A percentile compares a stretch with the other conserved stretches of the same genome.
Evolutionary conservation across 2,113 vertebrate genomes (phyloP).

Genomic region (Antennarius striatus): DNA sequence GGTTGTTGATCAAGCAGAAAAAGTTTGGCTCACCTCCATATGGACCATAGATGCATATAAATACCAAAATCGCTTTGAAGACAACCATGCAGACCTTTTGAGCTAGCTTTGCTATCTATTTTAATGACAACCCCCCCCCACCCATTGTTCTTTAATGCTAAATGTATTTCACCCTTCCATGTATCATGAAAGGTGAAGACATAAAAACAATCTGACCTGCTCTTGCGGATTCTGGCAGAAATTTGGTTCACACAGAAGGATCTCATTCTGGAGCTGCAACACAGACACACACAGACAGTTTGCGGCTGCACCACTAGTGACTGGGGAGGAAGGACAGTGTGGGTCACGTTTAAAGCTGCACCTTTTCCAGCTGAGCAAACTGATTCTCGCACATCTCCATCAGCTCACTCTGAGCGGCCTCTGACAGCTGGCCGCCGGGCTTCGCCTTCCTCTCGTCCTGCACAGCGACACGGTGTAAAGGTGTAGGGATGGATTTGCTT

Average conservation of each 20-base stretch:
- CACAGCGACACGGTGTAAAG: constrained; percentile 12
- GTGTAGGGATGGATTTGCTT: not conserved
- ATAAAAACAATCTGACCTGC: constrained; percentile 58
- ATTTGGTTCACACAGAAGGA: constrained; percentile 66
- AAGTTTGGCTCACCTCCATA: no score
- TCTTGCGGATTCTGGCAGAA: constrained; percentile 53
- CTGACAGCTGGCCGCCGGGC: constrained; percentile 32
- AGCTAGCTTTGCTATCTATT: no score
- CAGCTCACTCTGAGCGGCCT: constrained; percentile 61
- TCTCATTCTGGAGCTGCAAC: constrained; percentile 78
- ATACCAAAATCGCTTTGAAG: no score
- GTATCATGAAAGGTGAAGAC: not conserved
- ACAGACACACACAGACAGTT: constrained; percentile 38
- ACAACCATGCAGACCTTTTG: no score
- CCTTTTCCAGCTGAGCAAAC: constrained; percentile 72
- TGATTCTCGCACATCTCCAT: constrained; percentile 72
- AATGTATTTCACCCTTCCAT: no score
- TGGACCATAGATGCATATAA: no score
- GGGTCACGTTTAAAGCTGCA: constrained; percentile 7
- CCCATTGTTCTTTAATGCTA: no score
- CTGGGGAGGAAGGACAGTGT: not conserved
- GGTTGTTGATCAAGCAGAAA: no score
- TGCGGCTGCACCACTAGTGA: not conserved
- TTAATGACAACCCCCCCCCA: no score
- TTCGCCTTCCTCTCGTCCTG: constrained; percentile 43